phyloP scores from a whole-genome alignment of 2,888 invertebrate genomes.

The Drosophila niveifrons region DNA sequence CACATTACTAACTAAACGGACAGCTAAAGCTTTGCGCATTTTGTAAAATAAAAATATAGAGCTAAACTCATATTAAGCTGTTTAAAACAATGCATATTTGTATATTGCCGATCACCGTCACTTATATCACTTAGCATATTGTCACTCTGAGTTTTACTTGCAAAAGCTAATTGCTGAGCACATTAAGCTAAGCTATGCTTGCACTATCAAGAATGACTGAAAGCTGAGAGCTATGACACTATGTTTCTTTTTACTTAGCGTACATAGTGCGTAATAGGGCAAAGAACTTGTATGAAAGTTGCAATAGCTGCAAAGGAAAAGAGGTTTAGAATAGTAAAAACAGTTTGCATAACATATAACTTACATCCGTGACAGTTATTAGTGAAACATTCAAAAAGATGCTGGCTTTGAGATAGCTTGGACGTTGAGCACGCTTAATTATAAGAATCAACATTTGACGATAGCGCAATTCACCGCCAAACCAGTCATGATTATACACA shows the following conservation, averaged over 20 bases:
- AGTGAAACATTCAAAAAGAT: constrained; percentile 75
- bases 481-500: constrained; percentile 81
- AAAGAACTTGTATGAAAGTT: constrained; percentile 83
- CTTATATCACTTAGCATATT: constrained; percentile 30
- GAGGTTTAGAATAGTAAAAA: background rate
- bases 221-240: constrained; percentile 1
- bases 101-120: background rate
- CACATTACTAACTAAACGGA: background rate
- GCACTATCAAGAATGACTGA: background rate
- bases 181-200: background rate
- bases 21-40: background rate
- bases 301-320: constrained; percentile 70
- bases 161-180: background rate
- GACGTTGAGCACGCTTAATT: constrained; percentile 76
- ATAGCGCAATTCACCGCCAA: constrained; percentile 66
- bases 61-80: background rate
- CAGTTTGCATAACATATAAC: constrained; percentile 8
- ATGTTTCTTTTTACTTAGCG: constrained; percentile 47
- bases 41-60: background rate
- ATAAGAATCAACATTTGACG: constrained; percentile 77
- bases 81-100: background rate
- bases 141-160: constrained; percentile 57
- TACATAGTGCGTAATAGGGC: constrained; percentile 83
- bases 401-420: constrained; percentile 76
- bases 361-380: constrained; percentile 78